Evolutionary conservation across 2,113 vertebrate genomes (phyloP), one percentile per base, ranked within the genome.

Genomic region (Sebastes fasciatus): DNA sequence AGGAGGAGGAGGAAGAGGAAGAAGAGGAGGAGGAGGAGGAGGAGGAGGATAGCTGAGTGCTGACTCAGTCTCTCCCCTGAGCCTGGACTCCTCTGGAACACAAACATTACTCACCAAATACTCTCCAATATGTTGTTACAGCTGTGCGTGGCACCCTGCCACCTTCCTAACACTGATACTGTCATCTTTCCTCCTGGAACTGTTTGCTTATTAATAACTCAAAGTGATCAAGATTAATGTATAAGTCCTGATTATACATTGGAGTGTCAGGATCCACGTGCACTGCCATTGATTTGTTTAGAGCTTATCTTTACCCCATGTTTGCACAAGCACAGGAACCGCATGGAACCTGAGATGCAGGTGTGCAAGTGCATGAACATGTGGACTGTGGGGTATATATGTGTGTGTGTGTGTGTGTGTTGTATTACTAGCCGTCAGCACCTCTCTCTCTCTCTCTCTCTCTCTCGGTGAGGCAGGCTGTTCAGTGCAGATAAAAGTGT

Each of bases 401-500:
- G 60, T 79, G 85, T 46, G 72, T 74, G 55, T 77, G 74, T 74
- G 49, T 71, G 78, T 68, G 66, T 80, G 86, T 78, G 72, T 85
- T 46, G 21, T 77, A 66, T 61, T 88, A 66, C 75, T 23, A 68
- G 73, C 66, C 12, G 40, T 57, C 87, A 89, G 85, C 66, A 71
- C 62, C 63, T 45, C 60, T 68, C 85, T 71, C 66, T 19, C 76
- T 77, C 63, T 45, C 60, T 68, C 85, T 71, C 66, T 19, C 76
- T 77, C 34, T n/a, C 67, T 80, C 49, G 16, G 85, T 13, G 78
- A 81, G 69, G 42, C 80, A 43, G 86, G 87, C 90, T 93, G 91
- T 83, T 86, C 66, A 42, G 76, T 83, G 78, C 86, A 84, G 93
- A 94, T 94, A 92, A 91, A 95, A 86, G 79, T 74, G 82, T 61